Base-by-base conservation (phyloP, 1,140 invertebrate species). In the Solenopsis invicta region DNA sequence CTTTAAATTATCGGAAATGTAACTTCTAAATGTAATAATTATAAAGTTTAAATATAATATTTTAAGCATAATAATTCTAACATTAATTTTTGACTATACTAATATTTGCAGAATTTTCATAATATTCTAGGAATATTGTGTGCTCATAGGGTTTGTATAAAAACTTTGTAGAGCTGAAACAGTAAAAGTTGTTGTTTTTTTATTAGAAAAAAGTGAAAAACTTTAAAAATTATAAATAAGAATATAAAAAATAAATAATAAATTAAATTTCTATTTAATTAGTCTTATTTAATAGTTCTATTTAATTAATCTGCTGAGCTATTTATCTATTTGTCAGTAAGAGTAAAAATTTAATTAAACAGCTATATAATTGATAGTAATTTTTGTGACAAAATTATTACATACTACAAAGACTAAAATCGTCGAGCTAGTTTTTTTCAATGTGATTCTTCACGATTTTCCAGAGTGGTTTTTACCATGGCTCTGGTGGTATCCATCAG, bases 401-500 rank as follows among this genome's bases (percentile, higher is more conserved):
- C n/a, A 48, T 2, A 48, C 24, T 71, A 0, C 2, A 50, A n/a
- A 29, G 13, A 71, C 48, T 48, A 21, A 21, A 9, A 18, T 24
- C 16, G 16, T 24, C 16, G 16, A 62, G 21, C 12, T 21, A 24
- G 4, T 16, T 45, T 61, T 29, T 41, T 1, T 13, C 29, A 37
- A 67, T 72, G 10, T 4, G 4, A 56, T 85, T 64, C 9, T 52
- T n/a, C 29, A 18, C 84, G 16, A 71, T 77, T 67, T 94, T 93
- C 45, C 92, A 96, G 96, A 90, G 90, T 92, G 13, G 88, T 95
- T 1, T 94, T 95, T 69, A 88, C 94, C 0, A 94, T 96, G 81
- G 94, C 95, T 0, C 69, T 97, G 2, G 91, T 97, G 54, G 94
- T 96, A 21, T 95, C 95, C 3, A 92, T 96, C 4, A 96, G 96